phyloP scores from a whole-genome alignment of 2,797 vertebrate genomes.

The Coilia nasus region DNA sequence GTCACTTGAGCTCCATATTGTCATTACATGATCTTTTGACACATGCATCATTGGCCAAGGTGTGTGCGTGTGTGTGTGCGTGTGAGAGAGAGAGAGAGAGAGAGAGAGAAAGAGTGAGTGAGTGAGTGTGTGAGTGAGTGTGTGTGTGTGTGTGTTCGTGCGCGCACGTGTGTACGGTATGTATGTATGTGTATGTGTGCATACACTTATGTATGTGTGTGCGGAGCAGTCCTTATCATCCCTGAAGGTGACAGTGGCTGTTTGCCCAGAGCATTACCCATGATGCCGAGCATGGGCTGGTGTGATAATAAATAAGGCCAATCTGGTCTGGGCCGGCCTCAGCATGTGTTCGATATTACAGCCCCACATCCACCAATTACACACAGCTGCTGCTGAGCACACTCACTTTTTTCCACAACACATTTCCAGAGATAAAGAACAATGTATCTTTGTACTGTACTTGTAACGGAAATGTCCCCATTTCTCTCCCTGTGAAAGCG shows the following conservation, averaged over 20 bases:
- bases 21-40: neutral
- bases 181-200: neutral
- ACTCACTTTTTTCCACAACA: neutral
- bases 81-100: too few relatives aligned
- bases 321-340: constrained; percentile 25
- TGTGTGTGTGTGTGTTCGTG: too few relatives aligned
- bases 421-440: neutral
- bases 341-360: constrained; percentile 49
- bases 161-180: neutral
- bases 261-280: constrained; percentile 6
- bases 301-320: constrained; percentile 32
- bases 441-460: neutral
- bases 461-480: neutral
- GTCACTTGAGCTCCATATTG: neutral
- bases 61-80: neutral
- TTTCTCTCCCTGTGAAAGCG: too few relatives aligned
- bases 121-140: neutral
- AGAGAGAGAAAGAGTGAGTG: too few relatives aligned
- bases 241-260: neutral
- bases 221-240: neutral
- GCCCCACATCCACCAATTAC: constrained; percentile 28
- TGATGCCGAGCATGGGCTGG: constrained; percentile 10
- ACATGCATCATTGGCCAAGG: too few relatives aligned
- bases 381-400: constrained; percentile 34
- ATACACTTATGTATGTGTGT: neutral